Conservation (phyloP, 2,888 invertebrate species). For the Microdon myrmicae region DNA sequence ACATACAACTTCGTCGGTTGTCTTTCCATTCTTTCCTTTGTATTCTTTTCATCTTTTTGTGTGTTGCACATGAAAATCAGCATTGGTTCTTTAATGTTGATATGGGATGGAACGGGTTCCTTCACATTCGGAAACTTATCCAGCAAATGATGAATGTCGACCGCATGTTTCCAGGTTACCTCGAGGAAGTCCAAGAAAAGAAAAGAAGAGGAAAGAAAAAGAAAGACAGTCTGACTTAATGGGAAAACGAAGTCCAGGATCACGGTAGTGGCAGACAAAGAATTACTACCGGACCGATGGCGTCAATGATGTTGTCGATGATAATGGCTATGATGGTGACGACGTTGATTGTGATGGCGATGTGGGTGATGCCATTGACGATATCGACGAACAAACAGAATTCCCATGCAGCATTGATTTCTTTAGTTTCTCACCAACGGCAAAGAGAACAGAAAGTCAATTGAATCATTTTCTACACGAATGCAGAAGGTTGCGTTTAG, state of each 20-base stretch:
- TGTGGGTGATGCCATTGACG: constrained; percentile 22
- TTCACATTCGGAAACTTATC: constrained; percentile 30
- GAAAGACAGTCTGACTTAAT: constrained; percentile 49
- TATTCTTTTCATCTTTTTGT: not conserved
- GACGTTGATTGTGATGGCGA: constrained; percentile 1
- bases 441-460: constrained; percentile 48
- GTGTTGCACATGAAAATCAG: no score
- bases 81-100: no score
- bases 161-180: constrained; percentile 28
- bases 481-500: constrained; percentile 30
- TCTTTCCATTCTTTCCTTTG: constrained; percentile 11
- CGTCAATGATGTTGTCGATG: no score
- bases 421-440: constrained; percentile 37
- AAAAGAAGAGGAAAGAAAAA: constrained; percentile 8
- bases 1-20: constrained; percentile 48
- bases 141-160: constrained; percentile 48
- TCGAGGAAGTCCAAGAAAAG: constrained; percentile 3
- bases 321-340: not conserved
- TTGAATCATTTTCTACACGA: constrained; percentile 44
- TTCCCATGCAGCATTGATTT: constrained; percentile 22
- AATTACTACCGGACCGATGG: not conserved
- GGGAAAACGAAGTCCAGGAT: constrained; percentile 47
- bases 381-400: constrained; percentile 39
- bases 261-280: constrained; percentile 34
- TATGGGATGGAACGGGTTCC: no score